Evolutionary conservation across 2,113 vertebrate species (phyloP).

Genomic region (Fregetta grallaria): DNA sequence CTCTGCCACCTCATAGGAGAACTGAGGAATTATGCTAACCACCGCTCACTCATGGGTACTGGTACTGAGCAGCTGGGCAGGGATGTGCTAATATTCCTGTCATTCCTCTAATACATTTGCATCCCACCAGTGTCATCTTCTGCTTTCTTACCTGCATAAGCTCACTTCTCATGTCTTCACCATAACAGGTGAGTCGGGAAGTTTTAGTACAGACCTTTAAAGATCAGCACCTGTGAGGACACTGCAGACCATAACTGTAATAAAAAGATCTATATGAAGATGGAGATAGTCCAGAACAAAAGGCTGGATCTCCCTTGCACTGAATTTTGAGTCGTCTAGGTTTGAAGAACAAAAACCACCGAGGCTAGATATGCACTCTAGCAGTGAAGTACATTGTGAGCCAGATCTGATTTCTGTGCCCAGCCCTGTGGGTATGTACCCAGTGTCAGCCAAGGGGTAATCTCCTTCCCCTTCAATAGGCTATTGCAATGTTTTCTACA

Average conservation of each 20-base stretch:
- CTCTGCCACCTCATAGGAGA: neutral
- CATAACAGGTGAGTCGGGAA: neutral
- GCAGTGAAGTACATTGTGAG: neutral
- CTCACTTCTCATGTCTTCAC: neutral
- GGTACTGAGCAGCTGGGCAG: neutral
- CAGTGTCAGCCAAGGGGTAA: neutral
- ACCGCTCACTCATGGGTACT: rapidly evolving
- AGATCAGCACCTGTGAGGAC: neutral
- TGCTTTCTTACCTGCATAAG: neutral
- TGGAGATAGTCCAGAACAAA: neutral
- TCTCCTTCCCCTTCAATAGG: neutral
- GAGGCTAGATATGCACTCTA: neutral
- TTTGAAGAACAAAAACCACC: neutral
- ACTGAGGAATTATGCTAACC: neutral
- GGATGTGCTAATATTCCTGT: neutral
- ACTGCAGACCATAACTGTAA: neutral
- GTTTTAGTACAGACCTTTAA: neutral
- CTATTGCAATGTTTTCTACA: neutral
- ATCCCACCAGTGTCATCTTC: neutral
- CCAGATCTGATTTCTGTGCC: neutral
- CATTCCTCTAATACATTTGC: neutral
- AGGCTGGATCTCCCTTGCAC: neutral
- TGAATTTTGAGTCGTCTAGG: neutral
- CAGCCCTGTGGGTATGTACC: too few species aligned
- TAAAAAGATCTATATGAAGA: neutral